phyloP scores from a whole-genome alignment of 2,113 vertebrate species.

The Xenotilapia caudafasciata region DNA sequence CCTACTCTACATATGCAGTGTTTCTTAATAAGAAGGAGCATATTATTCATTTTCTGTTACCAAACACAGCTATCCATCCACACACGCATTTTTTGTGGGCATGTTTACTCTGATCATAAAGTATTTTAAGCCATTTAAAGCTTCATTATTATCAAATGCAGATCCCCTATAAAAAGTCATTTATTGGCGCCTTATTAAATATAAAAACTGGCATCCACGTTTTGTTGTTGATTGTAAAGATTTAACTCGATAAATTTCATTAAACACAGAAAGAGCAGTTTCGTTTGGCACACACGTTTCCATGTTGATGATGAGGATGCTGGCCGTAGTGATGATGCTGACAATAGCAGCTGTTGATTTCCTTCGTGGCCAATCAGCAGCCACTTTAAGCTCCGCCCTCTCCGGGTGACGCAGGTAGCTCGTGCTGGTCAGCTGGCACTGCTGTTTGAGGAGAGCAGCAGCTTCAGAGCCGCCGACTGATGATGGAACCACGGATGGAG shows the following conservation, averaged over 20 bases:
- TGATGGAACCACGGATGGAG: slow-evolving; percentile 11
- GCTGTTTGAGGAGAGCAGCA: slow-evolving; percentile 9
- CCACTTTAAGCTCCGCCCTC: neutral
- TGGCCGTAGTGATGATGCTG: neutral
- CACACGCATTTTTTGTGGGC: neutral
- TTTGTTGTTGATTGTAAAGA: neutral
- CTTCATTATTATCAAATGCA: neutral
- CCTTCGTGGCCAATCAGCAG: slow-evolving; percentile 18
- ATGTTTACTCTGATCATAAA: neutral
- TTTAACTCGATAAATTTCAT: neutral
- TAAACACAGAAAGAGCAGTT: neutral
- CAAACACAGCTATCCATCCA: neutral
- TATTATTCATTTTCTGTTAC: neutral
- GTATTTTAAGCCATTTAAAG: neutral
- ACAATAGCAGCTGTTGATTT: neutral
- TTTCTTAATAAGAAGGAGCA: neutral
- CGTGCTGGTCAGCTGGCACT: slow-evolving; percentile 26
- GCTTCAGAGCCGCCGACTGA: neutral
- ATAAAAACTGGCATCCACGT: neutral
- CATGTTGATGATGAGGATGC: neutral
- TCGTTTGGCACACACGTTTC: neutral
- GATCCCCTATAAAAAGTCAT: neutral
- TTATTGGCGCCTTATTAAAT: neutral
- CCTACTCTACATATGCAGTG: neutral
- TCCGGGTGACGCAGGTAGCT: slow-evolving; percentile 43